Base-by-base conservation (phyloP, 1,140 invertebrate genomes). In the Drosophila takahashii region DNA sequence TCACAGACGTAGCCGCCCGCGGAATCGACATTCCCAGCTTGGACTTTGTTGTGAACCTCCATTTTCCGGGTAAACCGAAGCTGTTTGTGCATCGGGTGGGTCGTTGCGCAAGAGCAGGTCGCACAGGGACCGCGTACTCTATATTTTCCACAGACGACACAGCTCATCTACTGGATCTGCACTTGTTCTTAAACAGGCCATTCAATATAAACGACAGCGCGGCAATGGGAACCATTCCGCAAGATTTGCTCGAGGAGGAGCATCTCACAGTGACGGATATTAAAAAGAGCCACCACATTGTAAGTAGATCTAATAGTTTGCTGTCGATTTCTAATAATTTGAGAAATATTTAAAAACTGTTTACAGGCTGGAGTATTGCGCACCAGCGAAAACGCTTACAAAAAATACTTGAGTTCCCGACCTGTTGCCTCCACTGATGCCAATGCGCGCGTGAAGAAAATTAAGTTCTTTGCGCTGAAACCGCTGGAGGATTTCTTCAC, bases 21-120 rank as follows among this genome's bases (percentile, higher is more conserved):
- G 99, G 99, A 65, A 96, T 99, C 34, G 99, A 99, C 92, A 98
- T 99, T 90, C 99, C 99, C 0, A 94, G 97, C 65, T 92, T 99
- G 59, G 98, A 99, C 90, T 98, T 96, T 91, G 98, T 99, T 4
- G 98, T 99, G 44, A 99, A 99, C 93, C 98, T 96, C 81, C 96
- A 99, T 94, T 99, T 99, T 92, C 99, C 99, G 0, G 96, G 97
- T 0, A 99, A 98, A 93, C 95, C 97, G 0, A 99, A 99, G 93
- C 93, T 99, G 9, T 99, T 99, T 94, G 96, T 99, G 26, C 99
- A 99, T 93, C 95, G 99, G 95, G 99, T 99, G 60, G 99, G 98
- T 81, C 95, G 99, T 79, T 99, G 99, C 93, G 99, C 99, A 8
- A 94, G 99, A 80, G 99, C 98, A 57, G 98, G 98, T 7, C 94